These are phyloP conservation scores for Proisotoma minuta DNA, from an alignment of 2,888 invertebrate species.

Conservation along the genomic window DNA sequence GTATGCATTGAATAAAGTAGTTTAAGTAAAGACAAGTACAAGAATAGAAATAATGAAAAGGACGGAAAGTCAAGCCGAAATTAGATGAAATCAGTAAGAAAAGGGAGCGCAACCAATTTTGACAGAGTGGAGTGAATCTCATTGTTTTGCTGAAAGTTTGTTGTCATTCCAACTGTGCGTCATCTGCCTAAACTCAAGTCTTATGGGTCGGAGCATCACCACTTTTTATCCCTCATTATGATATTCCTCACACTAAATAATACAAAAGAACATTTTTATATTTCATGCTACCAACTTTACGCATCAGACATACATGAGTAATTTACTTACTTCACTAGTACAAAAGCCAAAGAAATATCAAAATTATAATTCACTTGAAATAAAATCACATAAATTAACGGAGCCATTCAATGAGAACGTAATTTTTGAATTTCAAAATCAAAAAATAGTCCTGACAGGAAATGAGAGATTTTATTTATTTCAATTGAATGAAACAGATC, in stretches of 20 bases:
- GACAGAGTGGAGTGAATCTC: constrained; percentile 47
- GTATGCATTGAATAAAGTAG: too few relatives aligned
- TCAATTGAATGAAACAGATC: constrained; percentile 7
- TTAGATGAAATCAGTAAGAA: constrained; percentile 47
- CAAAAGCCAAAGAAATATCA: too few relatives aligned
- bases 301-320: constrained; percentile 7
- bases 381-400: not conserved
- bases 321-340: not conserved
- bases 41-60: too few relatives aligned
- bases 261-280: constrained; percentile 17
- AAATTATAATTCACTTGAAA: not conserved
- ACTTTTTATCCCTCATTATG: constrained; percentile 16
- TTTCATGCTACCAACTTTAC: constrained; percentile 14
- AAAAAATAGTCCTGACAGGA: too few relatives aligned
- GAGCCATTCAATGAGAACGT: too few relatives aligned
- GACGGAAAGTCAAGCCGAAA: constrained; percentile 42
- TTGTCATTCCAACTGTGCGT: constrained; percentile 48
- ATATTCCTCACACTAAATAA: not conserved
- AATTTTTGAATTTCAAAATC: too few relatives aligned
- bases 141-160: constrained; percentile 47
- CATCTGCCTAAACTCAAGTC: constrained; percentile 40
- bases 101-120: constrained; percentile 46
- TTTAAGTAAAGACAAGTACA: too few relatives aligned
- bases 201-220: too few relatives aligned
- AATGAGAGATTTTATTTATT: not conserved